Evolutionary conservation across 2,888 invertebrate genomes (phyloP), one percentile per base, ranked within the genome.

Genomic region (Oegoconia quadripuncta): DNA sequence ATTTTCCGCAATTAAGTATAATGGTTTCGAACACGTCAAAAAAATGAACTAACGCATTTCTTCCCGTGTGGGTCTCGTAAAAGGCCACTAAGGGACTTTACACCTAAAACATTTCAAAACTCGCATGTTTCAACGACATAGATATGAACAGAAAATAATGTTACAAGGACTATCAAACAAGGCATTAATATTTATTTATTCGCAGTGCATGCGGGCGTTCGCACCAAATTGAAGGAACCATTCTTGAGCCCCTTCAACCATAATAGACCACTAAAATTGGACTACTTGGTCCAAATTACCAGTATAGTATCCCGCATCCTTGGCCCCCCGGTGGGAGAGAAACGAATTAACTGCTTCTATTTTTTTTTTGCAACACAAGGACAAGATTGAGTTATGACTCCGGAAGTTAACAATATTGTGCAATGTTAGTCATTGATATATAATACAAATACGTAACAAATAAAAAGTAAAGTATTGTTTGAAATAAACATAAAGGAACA

Each of bases 201-300:
- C 66, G 73, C 68, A 52, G 50, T 50, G 44, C 64, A 83, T 86
- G 86, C 86, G 86, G 86, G 86, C 68, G 50, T 51, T 62, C 50
- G 56, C 56, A 39, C 46, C 59, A 62, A 71, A 60, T 64, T 66
- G 59, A 79, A 83, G 81, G 74, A 83, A 73, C 73, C 46, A 75
- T 77, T 81, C 83, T 83, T 83, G 62, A 52, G 64, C 69, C 71
- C 70, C 67, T 66, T 60, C 50, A 56, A 44, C 52, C 59, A 74
- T 74, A 84, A 84, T 82, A 69, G 76, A 52, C 59, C 54, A 61
- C 47, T 59, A 57, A 63, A 78, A 81, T 84, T 79, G 78, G 75
- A 66, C 72, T 79, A 77, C 86, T 84, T 76, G 70, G 64, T 68
- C 74, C 76, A 80, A 87, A 86, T 86, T 84, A 81, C 80, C 83